Conservation (phyloP, 2,797 vertebrate genomes). For the Enteromius argenteus region DNA sequence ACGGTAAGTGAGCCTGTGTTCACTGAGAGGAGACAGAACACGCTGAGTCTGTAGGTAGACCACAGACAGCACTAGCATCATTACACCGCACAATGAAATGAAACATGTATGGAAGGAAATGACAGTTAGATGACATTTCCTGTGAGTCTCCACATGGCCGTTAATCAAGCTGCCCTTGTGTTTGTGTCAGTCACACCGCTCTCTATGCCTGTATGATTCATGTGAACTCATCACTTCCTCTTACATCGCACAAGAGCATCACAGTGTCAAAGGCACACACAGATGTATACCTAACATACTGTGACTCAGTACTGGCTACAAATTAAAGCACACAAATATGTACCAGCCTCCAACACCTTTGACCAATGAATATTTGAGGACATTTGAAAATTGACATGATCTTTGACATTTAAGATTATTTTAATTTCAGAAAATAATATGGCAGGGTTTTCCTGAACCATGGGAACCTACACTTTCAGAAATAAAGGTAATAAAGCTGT, state of each 20-base stretch:
- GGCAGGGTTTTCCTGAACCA: not conserved
- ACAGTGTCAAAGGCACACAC: not conserved
- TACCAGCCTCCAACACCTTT: not conserved
- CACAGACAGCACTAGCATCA: constrained; percentile 2
- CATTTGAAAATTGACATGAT: not conserved
- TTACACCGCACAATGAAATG: constrained; percentile 16
- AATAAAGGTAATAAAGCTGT: too few relatives aligned
- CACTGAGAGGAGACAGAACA: not conserved
- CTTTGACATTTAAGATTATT: not conserved
- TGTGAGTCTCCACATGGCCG: constrained; percentile 19
- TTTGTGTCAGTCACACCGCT: not conserved
- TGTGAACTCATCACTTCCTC: not conserved
- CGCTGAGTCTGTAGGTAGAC: not conserved
- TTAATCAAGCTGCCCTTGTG: constrained; percentile 15
- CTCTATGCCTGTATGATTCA: constrained; percentile 7
- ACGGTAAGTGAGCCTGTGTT: not conserved
- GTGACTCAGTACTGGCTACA: not conserved
- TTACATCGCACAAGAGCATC: not conserved
- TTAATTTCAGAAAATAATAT: not conserved
- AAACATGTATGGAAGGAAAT: constrained; percentile 21
- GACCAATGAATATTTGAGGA: not conserved
- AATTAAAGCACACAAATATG: not conserved
- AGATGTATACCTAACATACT: not conserved
- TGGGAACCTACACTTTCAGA: not conserved
- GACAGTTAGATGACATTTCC: constrained; percentile 40